Conservation (phyloP, 2,888 invertebrate species). For the Dolichopus griseipennis region DNA sequence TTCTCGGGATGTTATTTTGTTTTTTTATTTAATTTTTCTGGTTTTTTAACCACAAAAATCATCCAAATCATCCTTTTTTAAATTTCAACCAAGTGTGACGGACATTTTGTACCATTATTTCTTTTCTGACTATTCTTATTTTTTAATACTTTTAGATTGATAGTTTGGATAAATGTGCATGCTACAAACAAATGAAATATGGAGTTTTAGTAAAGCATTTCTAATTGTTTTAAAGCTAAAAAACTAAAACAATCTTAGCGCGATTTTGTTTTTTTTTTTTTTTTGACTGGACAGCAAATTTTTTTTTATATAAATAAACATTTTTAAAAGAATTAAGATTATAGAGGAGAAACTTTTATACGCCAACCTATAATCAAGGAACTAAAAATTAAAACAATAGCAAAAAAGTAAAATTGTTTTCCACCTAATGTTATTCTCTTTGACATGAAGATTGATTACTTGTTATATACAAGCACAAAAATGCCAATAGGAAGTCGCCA, state of each 20-base stretch:
- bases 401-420: too few species aligned
- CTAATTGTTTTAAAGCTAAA: too few species aligned
- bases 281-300: too few species aligned
- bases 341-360: not conserved
- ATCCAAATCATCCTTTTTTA: not conserved
- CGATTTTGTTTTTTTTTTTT: too few species aligned
- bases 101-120: not conserved
- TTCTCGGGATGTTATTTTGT: not conserved
- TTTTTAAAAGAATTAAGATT: not conserved
- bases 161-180: too few species aligned
- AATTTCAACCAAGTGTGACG: not conserved
- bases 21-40: not conserved
- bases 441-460: not conserved
- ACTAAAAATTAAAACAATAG: not conserved
- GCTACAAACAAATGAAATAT: too few species aligned
- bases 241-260: too few species aligned
- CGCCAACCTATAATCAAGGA: not conserved
- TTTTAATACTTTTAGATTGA: too few species aligned
- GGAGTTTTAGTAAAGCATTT: too few species aligned
- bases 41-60: not conserved
- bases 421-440: not conserved
- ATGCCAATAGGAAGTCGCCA: not conserved
- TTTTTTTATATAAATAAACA: too few species aligned
- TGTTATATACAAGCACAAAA: not conserved
- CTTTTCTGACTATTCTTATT: too few species aligned